Base-by-base conservation (phyloP, 2,888 invertebrate genomes). In the Eulithis prunata region DNA sequence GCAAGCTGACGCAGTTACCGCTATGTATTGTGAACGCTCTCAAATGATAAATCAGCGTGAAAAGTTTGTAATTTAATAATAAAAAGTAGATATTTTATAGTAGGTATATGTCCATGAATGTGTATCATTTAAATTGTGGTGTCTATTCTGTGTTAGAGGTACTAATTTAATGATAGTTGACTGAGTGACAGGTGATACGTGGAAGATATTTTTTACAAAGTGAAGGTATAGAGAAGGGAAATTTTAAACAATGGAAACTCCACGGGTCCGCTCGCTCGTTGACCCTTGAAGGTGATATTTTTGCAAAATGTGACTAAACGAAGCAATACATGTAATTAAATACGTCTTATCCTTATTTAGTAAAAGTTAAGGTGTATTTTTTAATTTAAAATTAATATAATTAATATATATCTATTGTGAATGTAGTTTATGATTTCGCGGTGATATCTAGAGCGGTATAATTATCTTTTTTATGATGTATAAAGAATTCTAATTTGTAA, bases 271-370 rank as follows among this genome's bases (percentile, higher is more conserved):
- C 49, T 32, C 59, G 43, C 68, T 51, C 60, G 64, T 13, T 45
- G 56, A 52, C 83, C 75, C 71, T 78, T 79, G 79, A 84, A 87
- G 94, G 95, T 95, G 95, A 95, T 95, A 95, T 94, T 94, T 94
- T 95, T 94, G 89, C 93, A 94, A 94, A 94, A 94, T 94, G 95
- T 95, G 95, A 95, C 94, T 94, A 92, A 95, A 94, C 93, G 93
- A 95, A 96, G 95, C 95, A 96, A 95, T 95, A 95, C 95, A 94
- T 95, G 94, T 95, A 95, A 95, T 94, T 94, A 94, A 91, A 92
- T 92, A 91, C 90, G 94, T 94, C 94, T 94, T 94, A 94, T 90
- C 89, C 90, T 90, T 89, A 90, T 90, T 90, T 91, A 90, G 85
- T 86, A 83, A 85, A 80, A 79, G 21, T 72, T 91, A 92, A 90